Evolutionary conservation across 2,888 invertebrate genomes (phyloP).

Genomic region (Megastigmus dorsalis): DNA sequence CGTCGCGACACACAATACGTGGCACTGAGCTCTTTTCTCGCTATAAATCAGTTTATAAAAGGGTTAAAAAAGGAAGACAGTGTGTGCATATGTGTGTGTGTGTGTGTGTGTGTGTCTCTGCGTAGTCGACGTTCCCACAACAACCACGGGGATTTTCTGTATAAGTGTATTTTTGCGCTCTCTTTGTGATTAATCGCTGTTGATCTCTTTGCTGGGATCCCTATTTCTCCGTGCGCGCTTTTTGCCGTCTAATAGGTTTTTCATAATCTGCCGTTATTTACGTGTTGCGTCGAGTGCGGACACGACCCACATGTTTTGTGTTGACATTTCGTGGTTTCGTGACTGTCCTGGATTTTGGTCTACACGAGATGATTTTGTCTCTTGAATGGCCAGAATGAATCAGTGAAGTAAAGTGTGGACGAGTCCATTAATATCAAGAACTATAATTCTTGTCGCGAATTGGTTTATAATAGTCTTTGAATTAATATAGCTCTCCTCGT

Average conservation of each 20-base stretch:
- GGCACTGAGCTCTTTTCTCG: neutral
- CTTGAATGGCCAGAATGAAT: too few species aligned
- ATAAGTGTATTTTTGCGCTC: constrained; percentile 43
- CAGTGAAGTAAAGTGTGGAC: too few species aligned
- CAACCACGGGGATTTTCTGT: constrained; percentile 39
- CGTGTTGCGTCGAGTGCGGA: neutral
- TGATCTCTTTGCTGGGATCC: neutral
- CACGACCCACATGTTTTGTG: too few species aligned
- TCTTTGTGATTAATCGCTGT: constrained; percentile 26
- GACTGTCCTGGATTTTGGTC: too few species aligned
- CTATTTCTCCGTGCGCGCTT: neutral
- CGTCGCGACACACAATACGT: constrained; percentile 29
- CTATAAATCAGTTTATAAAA: constrained; percentile 53
- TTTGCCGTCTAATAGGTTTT: constrained; percentile 28
- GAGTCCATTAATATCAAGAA: too few species aligned
- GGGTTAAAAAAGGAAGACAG: too few species aligned
- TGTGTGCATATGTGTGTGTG: neutral
- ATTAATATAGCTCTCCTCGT: too few species aligned
- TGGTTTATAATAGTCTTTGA: too few species aligned
- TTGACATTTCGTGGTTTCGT: too few species aligned
- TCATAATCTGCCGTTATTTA: neutral
- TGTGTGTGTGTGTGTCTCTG: neutral
- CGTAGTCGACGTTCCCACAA: constrained; percentile 42
- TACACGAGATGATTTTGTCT: too few species aligned
- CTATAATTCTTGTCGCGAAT: too few species aligned